Conservation (phyloP, 1,140 invertebrate species). For the Aphelenchoides fujianensis region DNA sequence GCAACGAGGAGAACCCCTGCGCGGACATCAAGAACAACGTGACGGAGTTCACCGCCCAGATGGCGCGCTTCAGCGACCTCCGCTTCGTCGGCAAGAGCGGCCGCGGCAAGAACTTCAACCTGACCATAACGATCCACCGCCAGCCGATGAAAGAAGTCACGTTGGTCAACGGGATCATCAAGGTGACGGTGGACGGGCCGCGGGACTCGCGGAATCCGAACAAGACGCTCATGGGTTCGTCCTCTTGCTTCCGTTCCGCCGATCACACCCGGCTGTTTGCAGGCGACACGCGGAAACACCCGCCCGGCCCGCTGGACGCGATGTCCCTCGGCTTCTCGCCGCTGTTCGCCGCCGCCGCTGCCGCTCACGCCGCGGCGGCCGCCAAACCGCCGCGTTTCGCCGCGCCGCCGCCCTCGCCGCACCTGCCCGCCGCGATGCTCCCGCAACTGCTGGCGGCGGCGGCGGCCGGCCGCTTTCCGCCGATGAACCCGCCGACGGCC, state of each 20-base stretch:
- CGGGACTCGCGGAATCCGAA: slow-evolving; percentile 71
- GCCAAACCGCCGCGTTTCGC: neutral
- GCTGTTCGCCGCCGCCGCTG: neutral
- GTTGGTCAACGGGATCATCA: slow-evolving; percentile 96
- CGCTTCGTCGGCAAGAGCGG: slow-evolving; percentile 93
- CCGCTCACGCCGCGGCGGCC: too few relatives aligned
- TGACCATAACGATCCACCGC: slow-evolving; percentile 89
- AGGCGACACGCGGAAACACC: slow-evolving; percentile 8
- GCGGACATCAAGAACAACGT: slow-evolving; percentile 87
- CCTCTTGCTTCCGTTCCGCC: too few relatives aligned
- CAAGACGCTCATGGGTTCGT: slow-evolving; percentile 34
- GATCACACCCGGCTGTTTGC: too few relatives aligned
- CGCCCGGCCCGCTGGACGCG: slow-evolving; percentile 9
- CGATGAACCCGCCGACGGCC: neutral
- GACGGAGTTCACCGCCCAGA: slow-evolving; percentile 91
- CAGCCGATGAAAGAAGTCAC: slow-evolving; percentile 82
- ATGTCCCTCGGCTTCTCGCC: slow-evolving; percentile 4
- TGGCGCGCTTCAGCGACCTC: slow-evolving; percentile 93
- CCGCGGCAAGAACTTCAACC: slow-evolving; percentile 94
- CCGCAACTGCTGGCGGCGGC: neutral
- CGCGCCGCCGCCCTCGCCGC: neutral
- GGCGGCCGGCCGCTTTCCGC: neutral
- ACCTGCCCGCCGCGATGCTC: slow-evolving; percentile 11
- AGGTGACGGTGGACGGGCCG: slow-evolving; percentile 98
- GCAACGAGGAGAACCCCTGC: slow-evolving; percentile 94